A percentile compares a stretch with the other conserved stretches of the same genome.
Conservation (phyloP, 2,797 vertebrate genomes). For the Bradypodion ventrale region DNA sequence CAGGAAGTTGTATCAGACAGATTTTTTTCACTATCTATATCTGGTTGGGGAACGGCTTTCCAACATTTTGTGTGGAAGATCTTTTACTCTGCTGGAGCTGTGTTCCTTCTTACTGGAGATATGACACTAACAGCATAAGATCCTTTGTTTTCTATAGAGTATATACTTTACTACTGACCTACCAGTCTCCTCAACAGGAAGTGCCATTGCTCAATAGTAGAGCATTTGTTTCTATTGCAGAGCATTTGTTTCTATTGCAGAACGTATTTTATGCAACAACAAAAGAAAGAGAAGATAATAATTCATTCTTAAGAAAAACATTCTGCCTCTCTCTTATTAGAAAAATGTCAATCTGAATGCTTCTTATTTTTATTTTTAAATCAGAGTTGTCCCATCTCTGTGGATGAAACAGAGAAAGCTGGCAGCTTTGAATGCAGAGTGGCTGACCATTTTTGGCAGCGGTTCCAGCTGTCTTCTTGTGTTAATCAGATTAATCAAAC, state of each 20-base stretch:
- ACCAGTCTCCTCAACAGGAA: too few species aligned
- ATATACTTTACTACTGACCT: too few species aligned
- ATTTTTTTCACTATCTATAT: background rate
- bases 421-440: slow-evolving; percentile 65
- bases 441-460: slow-evolving; percentile 71
- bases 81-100: background rate
- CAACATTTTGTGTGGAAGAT: background rate
- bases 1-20: background rate
- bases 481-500: slow-evolving; percentile 74
- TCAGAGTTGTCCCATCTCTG: slow-evolving; percentile 52
- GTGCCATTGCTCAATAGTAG: too few species aligned
- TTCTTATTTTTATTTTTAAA: slow-evolving; percentile 33
- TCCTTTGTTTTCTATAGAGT: too few species aligned
- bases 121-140: background rate
- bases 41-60: background rate
- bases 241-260: too few species aligned
- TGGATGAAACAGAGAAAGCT: slow-evolving; percentile 52
- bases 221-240: too few species aligned
- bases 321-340: slow-evolving; percentile 49
- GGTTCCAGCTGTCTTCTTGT: slow-evolving; percentile 70
- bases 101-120: background rate
- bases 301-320: slow-evolving; percentile 15
- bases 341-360: slow-evolving; percentile 57
- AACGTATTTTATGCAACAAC: background rate
- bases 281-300: slow-evolving; percentile 16